phyloP scores from a whole-genome alignment of 2,888 invertebrate genomes.

The Macaria liturata region DNA sequence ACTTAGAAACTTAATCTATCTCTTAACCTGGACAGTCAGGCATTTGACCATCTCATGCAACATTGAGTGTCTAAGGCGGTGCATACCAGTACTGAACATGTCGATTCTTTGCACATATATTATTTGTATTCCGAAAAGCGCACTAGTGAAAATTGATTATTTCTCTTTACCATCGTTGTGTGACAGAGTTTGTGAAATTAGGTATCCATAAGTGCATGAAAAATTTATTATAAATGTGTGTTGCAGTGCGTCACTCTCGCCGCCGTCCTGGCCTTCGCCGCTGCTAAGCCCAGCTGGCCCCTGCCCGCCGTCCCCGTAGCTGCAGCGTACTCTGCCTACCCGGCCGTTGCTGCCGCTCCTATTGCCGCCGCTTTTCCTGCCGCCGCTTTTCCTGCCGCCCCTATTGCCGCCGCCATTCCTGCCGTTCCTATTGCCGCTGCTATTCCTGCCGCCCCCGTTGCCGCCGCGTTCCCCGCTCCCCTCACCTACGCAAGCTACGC shows the following conservation, averaged over 20 bases:
- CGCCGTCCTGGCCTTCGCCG: slow-evolving; percentile 54
- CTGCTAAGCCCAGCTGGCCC: slow-evolving; percentile 52
- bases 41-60: too few species aligned
- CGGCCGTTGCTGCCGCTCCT: slow-evolving; percentile 1
- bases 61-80: too few species aligned
- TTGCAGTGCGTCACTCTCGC: slow-evolving; percentile 47
- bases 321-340: slow-evolving; percentile 10
- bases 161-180: too few species aligned
- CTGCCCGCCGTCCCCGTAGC: slow-evolving; percentile 19
- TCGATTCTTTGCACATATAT: too few species aligned
- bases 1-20: too few species aligned
- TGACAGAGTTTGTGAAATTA: too few species aligned
- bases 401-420: neutral
- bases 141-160: too few species aligned
- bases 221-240: neutral
- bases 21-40: too few species aligned
- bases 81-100: too few species aligned
- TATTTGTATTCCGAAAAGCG: too few species aligned
- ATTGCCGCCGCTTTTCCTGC: slow-evolving; percentile 1
- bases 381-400: slow-evolving; percentile 2
- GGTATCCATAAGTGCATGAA: too few species aligned
- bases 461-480: neutral
- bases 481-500: neutral
- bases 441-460: neutral
- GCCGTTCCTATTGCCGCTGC: neutral